Evolutionary conservation across 1,140 invertebrate species (phyloP).

Genomic region (Cydia fagiglandana): DNA sequence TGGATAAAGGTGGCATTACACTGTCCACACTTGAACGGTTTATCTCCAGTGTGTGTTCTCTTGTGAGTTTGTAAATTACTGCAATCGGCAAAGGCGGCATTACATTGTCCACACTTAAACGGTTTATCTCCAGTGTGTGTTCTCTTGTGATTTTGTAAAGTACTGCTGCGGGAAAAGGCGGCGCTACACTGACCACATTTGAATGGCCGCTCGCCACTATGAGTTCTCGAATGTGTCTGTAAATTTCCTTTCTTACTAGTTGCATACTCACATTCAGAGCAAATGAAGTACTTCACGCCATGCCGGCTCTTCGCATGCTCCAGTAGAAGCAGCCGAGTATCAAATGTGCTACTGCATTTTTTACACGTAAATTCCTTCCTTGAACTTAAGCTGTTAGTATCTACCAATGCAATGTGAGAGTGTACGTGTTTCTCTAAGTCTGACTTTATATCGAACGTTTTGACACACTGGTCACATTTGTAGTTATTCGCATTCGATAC

Average conservation of each 20-base stretch:
- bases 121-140: background rate
- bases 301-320: background rate
- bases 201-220: background rate
- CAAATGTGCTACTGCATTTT: background rate
- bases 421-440: background rate
- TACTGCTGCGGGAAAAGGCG: background rate
- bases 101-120: background rate
- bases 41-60: background rate
- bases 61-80: background rate
- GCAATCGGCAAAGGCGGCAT: background rate
- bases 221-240: background rate
- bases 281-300: background rate
- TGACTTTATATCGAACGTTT: background rate
- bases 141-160: background rate
- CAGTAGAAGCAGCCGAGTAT: background rate
- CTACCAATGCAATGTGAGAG: background rate
- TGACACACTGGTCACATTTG: background rate
- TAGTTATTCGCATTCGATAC: background rate
- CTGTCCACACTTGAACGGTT: constrained; percentile 35
- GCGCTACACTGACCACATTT: background rate
- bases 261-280: background rate
- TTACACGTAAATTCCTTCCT: background rate
- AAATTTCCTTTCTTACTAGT: background rate
- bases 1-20: background rate
- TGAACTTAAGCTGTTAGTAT: background rate